Base-by-base conservation (phyloP, 2,113 vertebrate species). In the Trematomus loennbergii region DNA sequence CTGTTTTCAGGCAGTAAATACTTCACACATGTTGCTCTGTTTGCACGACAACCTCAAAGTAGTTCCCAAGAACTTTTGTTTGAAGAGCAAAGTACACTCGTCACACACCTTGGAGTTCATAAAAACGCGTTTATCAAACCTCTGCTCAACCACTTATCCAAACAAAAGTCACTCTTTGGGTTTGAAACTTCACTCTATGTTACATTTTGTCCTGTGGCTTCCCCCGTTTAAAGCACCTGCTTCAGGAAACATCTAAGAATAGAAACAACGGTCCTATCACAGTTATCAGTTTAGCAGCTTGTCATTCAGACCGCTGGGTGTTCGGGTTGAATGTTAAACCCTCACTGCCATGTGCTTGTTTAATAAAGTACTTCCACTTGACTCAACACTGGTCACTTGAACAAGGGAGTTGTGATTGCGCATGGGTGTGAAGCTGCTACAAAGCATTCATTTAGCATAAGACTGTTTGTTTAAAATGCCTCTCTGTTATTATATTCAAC, bases 301-400 rank as follows among this genome's bases (percentile, higher is more conserved):
- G 80, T 89, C 83, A 70, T 77, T 83, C 70, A 81, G 79, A 79
- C 70, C 50, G 74, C 77, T 58, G 80, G 60, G 64, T 75, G 79
- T 78, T 81, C 16, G n/a, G 63, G 67, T 49, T 75, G 79, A 76
- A 87, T 77, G 81, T 62, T 84, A 87, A 81, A 87, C 60, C 65
- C 76, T 73, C 76, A 58, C 55, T 48, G 64, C 67, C 50, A 20
- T 49, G 72, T 70, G 59, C 89, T 86, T 79, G 82, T 84, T 85
- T 82, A 83, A 86, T 81, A 76, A 88, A 87, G 84, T 75, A 50
- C 81, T 83, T 89, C 69, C 77, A 83, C 86, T 90, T 79, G 74
- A 85, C 78, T 79, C 71, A 52, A 86, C 78, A 77, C 33, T 10
- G 79, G 75, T 50, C 78, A 73, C n/a, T 29, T 20, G 60, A 83